phyloP scores from a whole-genome alignment of 2,113 vertebrate species.

The Platanista minor region DNA sequence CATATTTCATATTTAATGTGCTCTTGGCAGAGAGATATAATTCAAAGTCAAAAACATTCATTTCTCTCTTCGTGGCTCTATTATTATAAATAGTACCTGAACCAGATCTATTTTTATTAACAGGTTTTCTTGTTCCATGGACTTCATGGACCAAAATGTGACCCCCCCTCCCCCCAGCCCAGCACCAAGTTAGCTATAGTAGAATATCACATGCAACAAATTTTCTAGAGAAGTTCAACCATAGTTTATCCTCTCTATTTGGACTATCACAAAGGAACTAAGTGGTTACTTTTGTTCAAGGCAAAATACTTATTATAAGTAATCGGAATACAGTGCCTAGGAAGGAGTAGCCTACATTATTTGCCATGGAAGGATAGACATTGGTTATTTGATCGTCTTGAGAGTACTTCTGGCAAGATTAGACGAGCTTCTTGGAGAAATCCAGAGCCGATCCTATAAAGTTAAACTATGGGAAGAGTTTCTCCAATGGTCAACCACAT shows the following conservation, averaged over 20 bases:
- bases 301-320: background rate
- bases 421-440: background rate
- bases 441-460: background rate
- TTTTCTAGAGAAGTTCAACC: background rate
- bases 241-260: background rate
- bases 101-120: background rate
- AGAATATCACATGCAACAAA: background rate
- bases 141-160: background rate
- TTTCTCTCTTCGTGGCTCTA: background rate
- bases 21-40: background rate
- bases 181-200: background rate
- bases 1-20: background rate
- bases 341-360: background rate
- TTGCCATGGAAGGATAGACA: background rate
- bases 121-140: background rate
- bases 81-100: background rate
- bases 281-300: background rate
- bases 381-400: background rate
- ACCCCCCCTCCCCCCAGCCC: accelerated
- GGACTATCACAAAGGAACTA: background rate
- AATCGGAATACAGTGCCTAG: background rate
- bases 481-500: background rate
- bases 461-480: background rate
- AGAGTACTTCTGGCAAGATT: background rate
- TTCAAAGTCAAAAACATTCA: background rate